Evolutionary conservation across 2,113 vertebrate genomes (phyloP), one percentile per base, ranked within the genome.

Genomic region (Phalacrocorax aristotelis): DNA sequence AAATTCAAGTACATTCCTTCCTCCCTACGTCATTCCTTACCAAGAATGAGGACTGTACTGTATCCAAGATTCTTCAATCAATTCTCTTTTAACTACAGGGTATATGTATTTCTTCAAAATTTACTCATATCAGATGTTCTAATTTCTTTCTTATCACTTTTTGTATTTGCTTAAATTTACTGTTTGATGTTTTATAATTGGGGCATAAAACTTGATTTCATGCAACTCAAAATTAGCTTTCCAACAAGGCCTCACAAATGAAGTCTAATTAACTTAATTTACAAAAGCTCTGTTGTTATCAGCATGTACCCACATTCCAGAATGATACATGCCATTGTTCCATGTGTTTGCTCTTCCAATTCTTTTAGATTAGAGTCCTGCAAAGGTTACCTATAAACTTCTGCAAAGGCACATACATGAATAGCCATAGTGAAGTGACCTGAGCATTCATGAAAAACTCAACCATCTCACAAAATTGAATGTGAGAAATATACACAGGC

Each of bases 1-100:
- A 89, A 96, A 96, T 78, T 95, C 83, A 94, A 95, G 87, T 85
- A 89, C 89, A 84, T 96, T 94, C 69, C 38, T 95, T 97, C 32
- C 29, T 89, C 34, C 26, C 48, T 87, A 42, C 0, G 2, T 87
- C 76, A 89, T 25, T 87, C 61, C 61, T 89, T 95, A 92, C 27
- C 34, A 91, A 89, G 68, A 22, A 34, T 34, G 46, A 95, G 46
- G 60, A 70, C 49, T 87, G 60, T 55, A 78, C n/a, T 89, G 40
- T 64, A 91, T 55, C 74, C 81, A 79, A 91, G 34, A 52, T 16
- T 80, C 40, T 90, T 90, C 15, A 51, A 46, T 64, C 10, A 74
- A 49, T 81, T 89, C 6, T 90, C 6, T 62, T 90, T 84, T 92
- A 89, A 87, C n/a, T 76, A 68, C 6, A 75, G n/a, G 20, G 12